These are phyloP conservation scores for Saccopteryx bilineata DNA, from an alignment of 2,113 vertebrate genomes.

Conservation along the genomic window DNA sequence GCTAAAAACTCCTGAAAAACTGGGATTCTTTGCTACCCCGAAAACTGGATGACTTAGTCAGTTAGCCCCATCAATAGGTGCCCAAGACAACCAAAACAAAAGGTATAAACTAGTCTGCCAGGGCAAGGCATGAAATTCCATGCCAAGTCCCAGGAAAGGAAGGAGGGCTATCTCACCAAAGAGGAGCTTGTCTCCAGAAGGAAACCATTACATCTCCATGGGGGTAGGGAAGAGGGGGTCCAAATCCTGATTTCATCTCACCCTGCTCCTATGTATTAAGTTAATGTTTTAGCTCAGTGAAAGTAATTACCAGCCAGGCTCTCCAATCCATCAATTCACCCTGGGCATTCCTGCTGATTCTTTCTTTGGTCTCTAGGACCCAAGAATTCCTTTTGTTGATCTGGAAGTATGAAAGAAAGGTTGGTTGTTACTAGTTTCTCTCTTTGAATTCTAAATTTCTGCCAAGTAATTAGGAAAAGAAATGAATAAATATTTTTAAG, in stretches of 20 bases:
- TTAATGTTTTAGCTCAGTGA: slow-evolving; percentile 76
- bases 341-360: slow-evolving; percentile 73
- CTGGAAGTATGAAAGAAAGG: slow-evolving; percentile 73
- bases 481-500: slow-evolving; percentile 72
- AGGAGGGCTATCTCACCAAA: neutral
- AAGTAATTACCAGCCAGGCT: slow-evolving; percentile 77
- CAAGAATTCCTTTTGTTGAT: slow-evolving; percentile 80
- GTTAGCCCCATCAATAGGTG: neutral
- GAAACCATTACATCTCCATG: neutral
- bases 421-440: slow-evolving; percentile 74
- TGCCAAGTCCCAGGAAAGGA: slow-evolving; percentile 18
- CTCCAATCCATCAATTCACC: slow-evolving; percentile 74
- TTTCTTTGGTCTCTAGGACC: slow-evolving; percentile 79
- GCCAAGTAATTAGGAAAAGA: slow-evolving; percentile 79
- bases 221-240: neutral
- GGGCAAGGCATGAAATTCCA: neutral
- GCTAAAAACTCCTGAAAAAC: slow-evolving; percentile 17
- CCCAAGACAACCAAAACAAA: slow-evolving; percentile 37
- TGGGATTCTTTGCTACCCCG: neutral
- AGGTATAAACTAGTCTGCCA: neutral
- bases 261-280: slow-evolving; percentile 60
- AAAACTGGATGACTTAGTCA: slow-evolving; percentile 19
- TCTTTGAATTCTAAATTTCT: slow-evolving; percentile 74
- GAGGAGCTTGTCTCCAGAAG: slow-evolving; percentile 34
- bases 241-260: slow-evolving; percentile 66